Percentiles rank a stretch among this genome's conserved stretches.
phyloP scores from a whole-genome alignment of 2,113 vertebrate species.

The Aegotheles bennettii region DNA sequence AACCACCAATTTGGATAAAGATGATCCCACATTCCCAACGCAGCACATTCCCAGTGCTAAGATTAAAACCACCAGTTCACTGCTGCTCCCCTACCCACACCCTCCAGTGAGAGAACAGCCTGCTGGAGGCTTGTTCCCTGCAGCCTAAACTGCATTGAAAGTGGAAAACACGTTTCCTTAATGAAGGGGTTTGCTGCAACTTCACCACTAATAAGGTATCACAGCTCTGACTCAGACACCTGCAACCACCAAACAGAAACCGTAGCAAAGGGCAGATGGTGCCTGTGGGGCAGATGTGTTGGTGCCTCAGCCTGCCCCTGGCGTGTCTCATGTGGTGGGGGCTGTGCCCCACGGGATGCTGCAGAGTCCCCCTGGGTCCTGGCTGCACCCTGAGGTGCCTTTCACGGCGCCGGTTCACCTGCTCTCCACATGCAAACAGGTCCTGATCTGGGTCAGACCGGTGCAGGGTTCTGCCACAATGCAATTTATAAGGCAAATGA shows the following conservation, averaged over 20 bases:
- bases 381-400: background rate
- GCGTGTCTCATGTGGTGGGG: rapidly evolving
- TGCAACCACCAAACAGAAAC: background rate
- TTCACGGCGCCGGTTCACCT: background rate
- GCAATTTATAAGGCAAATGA: background rate
- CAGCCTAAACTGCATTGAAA: background rate
- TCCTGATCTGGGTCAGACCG: background rate
- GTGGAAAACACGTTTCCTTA: background rate
- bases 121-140: background rate
- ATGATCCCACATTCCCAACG: background rate
- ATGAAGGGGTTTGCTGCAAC: background rate
- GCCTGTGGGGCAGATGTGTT: background rate
- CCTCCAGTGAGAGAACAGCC: background rate
- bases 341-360: rapidly evolving
- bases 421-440: constrained; percentile 77
- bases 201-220: background rate
- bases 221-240: background rate
- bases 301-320: background rate
- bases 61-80: background rate
- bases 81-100: background rate
- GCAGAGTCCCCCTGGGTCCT: background rate
- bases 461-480: background rate
- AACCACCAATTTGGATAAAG: background rate
- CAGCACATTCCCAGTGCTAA: background rate
- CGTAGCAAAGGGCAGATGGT: background rate